Base-by-base conservation (phyloP, 2,113 vertebrate species). In the Pelusios castaneus region DNA sequence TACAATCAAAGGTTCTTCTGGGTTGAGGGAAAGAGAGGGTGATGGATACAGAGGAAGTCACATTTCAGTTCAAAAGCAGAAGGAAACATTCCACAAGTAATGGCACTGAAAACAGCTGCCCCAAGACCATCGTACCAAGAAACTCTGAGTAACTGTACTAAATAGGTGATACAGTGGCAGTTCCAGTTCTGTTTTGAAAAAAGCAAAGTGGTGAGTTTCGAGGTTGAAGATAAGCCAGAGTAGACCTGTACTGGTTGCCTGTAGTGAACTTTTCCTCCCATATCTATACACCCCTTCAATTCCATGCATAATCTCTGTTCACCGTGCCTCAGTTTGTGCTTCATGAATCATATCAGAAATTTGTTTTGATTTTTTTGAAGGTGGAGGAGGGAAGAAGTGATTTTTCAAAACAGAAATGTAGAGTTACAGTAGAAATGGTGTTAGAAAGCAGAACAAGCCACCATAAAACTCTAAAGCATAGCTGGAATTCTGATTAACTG, bases 1-100 rank as follows among this genome's bases (percentile, higher is more conserved):
- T 24, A 94, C 95, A 95, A 97, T 81, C 73, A 89, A 91, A 94
- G 82, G 41, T 94, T 96, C 95, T 96, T 92, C 95, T 97, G 97
- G 93, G 93, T 1, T 4, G 83, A 92, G 76, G 60, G 90, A 89
- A 58, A 77, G 55, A 79, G 81, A 56, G 82, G 63, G 88, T 75
- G 92, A 81, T 89, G 91, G 85, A 93, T 78, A 85, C 82, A 89
- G 52, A 45, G 86, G 87, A 95, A 90, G 94, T 90, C 88, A 87
- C 82, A 78, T 73, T 90, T 91, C 93, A 94, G 58, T 51, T 87
- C 41, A 67, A 52, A 87, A 81, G 92, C 91, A 67, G 85, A 91
- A 88, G 92, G 94, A 87, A 94, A 70, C 90, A 84, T 80, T 89
- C 67, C 81, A 78, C 82, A 80, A 78, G 82, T 56, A 88, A 88